A percentile compares a stretch with the other conserved stretches of the same genome.
Evolutionary conservation across 1,140 invertebrate genomes (phyloP).

Genomic region (Temnothorax longispinosus): DNA sequence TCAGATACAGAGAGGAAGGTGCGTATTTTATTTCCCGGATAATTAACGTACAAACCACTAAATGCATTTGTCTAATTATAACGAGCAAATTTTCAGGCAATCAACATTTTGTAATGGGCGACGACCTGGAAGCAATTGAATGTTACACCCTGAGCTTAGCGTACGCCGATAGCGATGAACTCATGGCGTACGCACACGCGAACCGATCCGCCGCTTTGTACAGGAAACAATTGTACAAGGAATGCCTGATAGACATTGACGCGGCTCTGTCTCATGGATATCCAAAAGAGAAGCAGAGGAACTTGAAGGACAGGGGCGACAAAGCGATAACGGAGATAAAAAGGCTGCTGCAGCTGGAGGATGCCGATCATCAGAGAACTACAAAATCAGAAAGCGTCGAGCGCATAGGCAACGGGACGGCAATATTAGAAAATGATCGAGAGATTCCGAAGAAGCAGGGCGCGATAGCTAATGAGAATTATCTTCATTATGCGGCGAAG

Average conservation of each 20-base stretch:
- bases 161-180: slow-evolving; percentile 78
- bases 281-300: slow-evolving; percentile 81
- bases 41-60: neutral
- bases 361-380: slow-evolving; percentile 24
- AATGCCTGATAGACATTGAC: slow-evolving; percentile 84
- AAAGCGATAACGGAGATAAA: slow-evolving; percentile 79
- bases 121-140: slow-evolving; percentile 83
- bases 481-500: slow-evolving; percentile 15
- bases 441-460: slow-evolving; percentile 10
- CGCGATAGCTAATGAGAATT: neutral
- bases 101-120: slow-evolving; percentile 82
- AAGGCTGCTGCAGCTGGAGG: slow-evolving; percentile 63
- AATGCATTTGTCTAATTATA: neutral
- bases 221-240: slow-evolving; percentile 82
- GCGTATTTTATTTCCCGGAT: slow-evolving; percentile 6
- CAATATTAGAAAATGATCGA: neutral
- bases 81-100: slow-evolving; percentile 77
- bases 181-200: slow-evolving; percentile 82
- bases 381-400: neutral
- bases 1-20: slow-evolving; percentile 83
- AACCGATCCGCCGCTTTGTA: slow-evolving; percentile 85
- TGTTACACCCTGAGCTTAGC: slow-evolving; percentile 83
- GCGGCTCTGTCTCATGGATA: slow-evolving; percentile 81
- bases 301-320: slow-evolving; percentile 79
- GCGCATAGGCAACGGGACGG: slow-evolving; percentile 7